Percentiles rank a stretch among this genome's conserved stretches.
Conservation (phyloP, 2,113 vertebrate genomes). For the Seriola aureovittata region DNA sequence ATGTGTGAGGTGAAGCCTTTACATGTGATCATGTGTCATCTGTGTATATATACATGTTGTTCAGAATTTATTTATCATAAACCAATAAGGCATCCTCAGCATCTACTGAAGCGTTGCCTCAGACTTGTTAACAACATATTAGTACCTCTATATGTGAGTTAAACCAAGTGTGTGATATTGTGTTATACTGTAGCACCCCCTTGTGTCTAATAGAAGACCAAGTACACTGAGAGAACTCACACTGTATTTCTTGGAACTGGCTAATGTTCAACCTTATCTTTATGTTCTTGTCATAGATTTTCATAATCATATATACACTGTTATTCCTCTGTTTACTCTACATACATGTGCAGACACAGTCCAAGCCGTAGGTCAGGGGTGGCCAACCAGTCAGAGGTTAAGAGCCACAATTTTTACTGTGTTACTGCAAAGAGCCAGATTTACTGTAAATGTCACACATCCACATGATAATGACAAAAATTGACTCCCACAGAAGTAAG, state of each 20-base stretch:
- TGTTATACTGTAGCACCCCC: slow-evolving; percentile 49
- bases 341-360: not conserved
- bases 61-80: not conserved
- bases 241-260: not conserved
- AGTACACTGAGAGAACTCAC: not conserved
- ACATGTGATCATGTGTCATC: too few relatives aligned
- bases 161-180: not conserved
- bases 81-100: not conserved
- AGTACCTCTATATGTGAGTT: not conserved
- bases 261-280: not conserved
- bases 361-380: not conserved
- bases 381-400: too few relatives aligned
- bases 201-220: slow-evolving; percentile 36
- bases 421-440: too few relatives aligned
- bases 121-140: not conserved
- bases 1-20: too few relatives aligned
- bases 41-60: too few relatives aligned
- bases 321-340: not conserved
- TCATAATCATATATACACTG: not conserved
- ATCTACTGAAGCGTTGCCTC: not conserved
- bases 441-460: too few relatives aligned
- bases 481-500: too few relatives aligned
- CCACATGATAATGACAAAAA: too few relatives aligned
- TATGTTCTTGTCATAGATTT: too few relatives aligned
- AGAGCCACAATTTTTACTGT: too few relatives aligned